phyloP scores from a whole-genome alignment of 2,888 invertebrate species.

The Vesta saturnalis region DNA sequence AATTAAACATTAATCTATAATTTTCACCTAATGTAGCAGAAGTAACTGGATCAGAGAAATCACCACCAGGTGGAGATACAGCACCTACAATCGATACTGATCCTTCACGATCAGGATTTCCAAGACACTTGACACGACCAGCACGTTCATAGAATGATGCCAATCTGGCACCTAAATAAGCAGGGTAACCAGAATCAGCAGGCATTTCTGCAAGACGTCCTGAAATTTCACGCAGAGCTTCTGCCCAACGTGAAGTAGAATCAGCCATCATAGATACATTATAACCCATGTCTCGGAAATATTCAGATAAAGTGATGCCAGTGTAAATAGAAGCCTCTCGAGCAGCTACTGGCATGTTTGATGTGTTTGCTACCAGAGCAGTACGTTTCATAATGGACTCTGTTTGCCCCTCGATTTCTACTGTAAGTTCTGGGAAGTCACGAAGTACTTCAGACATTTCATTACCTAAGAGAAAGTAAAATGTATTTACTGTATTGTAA shows the following conservation, averaged over 20 bases:
- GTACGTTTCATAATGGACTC: conserved; percentile 99
- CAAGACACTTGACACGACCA: conserved; percentile 95
- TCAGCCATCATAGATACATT: conserved; percentile 99
- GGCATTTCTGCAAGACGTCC: conserved; percentile 99
- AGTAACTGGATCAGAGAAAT: conserved; percentile 99
- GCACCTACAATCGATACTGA: conserved; percentile 99
- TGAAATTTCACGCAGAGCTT: conserved; percentile 97
- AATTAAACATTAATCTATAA: not conserved
- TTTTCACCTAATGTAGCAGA: conserved; percentile 85
- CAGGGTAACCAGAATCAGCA: conserved; percentile 98
- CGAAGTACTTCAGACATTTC: conserved; percentile 99
- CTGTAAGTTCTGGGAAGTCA: conserved; percentile 98
- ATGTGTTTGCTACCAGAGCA: conserved; percentile 98
- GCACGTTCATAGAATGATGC: conserved; percentile 99
- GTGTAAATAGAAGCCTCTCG: conserved; percentile 99
- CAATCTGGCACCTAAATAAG: conserved; percentile 96
- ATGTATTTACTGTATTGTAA: not conserved
- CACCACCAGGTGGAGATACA: conserved; percentile 99
- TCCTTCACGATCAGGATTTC: conserved; percentile 98
- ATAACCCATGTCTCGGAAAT: conserved; percentile 99
- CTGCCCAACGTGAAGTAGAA: conserved; percentile 99
- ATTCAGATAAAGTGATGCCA: conserved; percentile 98
- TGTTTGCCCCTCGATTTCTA: conserved; percentile 95
- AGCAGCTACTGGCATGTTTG: conserved; percentile 99
- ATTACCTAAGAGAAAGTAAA: conserved; percentile 76